Conservation (phyloP, 1,140 invertebrate genomes). For the Drosophila fuyamai region DNA sequence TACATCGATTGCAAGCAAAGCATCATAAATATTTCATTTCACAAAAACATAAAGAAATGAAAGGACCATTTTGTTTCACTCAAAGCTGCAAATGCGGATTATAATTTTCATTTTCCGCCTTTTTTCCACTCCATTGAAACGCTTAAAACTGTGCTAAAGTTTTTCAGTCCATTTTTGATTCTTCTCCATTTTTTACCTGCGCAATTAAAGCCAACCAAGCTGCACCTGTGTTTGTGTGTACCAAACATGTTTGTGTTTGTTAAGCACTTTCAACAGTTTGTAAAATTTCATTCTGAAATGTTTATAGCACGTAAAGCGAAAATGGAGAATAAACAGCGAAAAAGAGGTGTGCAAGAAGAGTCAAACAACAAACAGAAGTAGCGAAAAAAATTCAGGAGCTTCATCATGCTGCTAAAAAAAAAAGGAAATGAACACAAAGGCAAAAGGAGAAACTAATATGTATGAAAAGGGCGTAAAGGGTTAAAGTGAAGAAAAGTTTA, state of each 20-base stretch:
- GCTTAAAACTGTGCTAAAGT: constrained; percentile 68
- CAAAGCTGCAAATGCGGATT: not conserved
- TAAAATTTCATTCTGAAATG: constrained; percentile 65
- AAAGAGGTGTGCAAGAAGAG: constrained; percentile 26
- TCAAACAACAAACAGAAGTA: constrained; percentile 23
- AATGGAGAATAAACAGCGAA: constrained; percentile 29
- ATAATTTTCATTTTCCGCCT: not conserved
- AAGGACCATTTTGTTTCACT: not conserved
- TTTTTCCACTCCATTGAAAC: constrained; percentile 14
- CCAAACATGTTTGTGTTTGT: constrained; percentile 49
- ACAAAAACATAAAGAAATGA: not conserved
- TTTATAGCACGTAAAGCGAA: constrained; percentile 41
- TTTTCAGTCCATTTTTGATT: constrained; percentile 30
- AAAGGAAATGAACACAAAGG: constrained; percentile 9
- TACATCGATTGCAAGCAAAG: not conserved
- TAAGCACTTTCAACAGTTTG: constrained; percentile 70
- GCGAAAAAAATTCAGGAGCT: constrained; percentile 4
- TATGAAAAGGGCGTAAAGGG: constrained; percentile 7
- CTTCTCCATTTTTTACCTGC: not conserved
- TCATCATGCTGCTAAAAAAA: constrained; percentile 8
- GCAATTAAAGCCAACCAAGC: constrained; percentile 57
- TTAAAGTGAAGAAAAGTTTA: constrained; percentile 33
- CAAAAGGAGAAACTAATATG: constrained; percentile 21
- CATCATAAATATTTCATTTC: not conserved
- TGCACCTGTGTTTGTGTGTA: constrained; percentile 34